Evolutionary conservation across 2,797 vertebrate species (phyloP).

Genomic region (Selene dorsalis): DNA sequence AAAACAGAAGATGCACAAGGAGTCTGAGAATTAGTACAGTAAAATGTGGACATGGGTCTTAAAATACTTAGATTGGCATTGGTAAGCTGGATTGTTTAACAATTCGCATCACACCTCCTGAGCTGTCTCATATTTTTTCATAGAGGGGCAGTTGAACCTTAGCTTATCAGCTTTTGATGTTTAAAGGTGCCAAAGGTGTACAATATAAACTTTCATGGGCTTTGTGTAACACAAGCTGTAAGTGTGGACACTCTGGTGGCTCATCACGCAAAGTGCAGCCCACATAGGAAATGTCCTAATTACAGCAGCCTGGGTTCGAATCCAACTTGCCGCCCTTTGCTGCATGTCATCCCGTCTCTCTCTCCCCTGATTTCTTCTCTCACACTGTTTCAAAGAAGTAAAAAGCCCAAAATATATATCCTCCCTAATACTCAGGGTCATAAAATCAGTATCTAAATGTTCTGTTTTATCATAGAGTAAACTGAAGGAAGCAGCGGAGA

Average conservation of each 20-base stretch:
- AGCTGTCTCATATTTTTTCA: background rate
- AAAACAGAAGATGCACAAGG: conserved; percentile 43
- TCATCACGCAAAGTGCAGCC: no score
- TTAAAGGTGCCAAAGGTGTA: background rate
- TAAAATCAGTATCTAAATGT: background rate
- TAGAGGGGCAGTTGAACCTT: background rate
- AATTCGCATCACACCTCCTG: background rate
- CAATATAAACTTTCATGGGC: background rate
- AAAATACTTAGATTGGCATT: background rate
- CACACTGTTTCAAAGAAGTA: no score
- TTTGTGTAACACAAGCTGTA: background rate
- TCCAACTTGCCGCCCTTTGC: no score
- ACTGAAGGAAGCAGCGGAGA: background rate
- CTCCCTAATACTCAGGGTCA: background rate
- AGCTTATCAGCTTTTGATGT: background rate
- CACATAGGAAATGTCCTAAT: no score
- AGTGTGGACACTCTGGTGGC: no score
- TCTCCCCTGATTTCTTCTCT: no score
- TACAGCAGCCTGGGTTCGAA: no score
- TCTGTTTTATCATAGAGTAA: background rate
- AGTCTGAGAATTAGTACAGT: background rate
- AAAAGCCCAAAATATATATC: no score
- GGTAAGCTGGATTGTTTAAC: background rate
- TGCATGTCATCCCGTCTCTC: no score
- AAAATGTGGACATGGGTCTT: background rate